phyloP scores from a whole-genome alignment of 37 sponge, comb jelly and placozoan species.

The Mnemiopsis leidyi region DNA sequence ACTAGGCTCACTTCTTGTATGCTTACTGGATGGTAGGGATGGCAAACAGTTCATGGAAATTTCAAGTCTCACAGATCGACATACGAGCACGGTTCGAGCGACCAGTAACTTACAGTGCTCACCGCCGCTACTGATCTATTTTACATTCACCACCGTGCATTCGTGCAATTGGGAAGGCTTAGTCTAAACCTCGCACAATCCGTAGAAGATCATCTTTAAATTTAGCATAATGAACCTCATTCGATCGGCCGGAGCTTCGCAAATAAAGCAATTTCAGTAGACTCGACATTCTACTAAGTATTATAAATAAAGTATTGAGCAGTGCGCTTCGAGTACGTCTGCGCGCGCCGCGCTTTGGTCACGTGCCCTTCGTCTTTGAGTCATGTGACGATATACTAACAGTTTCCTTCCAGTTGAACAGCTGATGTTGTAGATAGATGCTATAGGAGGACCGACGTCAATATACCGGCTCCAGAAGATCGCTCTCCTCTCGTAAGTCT shows the following conservation, averaged over 20 bases:
- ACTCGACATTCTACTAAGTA: not conserved
- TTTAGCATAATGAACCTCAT: not conserved
- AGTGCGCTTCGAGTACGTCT: not conserved
- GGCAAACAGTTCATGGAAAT: too few relatives aligned
- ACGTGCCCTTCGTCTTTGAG: not conserved
- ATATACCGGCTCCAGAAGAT: not conserved
- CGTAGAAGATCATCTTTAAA: not conserved
- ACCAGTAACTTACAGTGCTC: not conserved
- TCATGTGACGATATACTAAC: not conserved
- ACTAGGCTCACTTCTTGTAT: too few relatives aligned
- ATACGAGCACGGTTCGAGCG: too few relatives aligned
- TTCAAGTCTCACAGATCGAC: too few relatives aligned
- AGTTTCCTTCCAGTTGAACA: not conserved
- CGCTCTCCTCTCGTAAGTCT: not conserved
- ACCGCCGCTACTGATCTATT: not conserved
- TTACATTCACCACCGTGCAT: not conserved
- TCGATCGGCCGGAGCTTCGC: not conserved
- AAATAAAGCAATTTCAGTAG: not conserved
- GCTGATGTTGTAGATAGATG: not conserved
- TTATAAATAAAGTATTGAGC: constrained; percentile 8
- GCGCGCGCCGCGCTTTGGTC: not conserved
- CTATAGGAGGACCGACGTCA: not conserved
- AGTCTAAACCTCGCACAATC: not conserved
- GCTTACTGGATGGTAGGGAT: too few relatives aligned
- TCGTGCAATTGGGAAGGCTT: not conserved